Base-by-base conservation (phyloP, 2,797 vertebrate species). In the Xenops minutus region DNA sequence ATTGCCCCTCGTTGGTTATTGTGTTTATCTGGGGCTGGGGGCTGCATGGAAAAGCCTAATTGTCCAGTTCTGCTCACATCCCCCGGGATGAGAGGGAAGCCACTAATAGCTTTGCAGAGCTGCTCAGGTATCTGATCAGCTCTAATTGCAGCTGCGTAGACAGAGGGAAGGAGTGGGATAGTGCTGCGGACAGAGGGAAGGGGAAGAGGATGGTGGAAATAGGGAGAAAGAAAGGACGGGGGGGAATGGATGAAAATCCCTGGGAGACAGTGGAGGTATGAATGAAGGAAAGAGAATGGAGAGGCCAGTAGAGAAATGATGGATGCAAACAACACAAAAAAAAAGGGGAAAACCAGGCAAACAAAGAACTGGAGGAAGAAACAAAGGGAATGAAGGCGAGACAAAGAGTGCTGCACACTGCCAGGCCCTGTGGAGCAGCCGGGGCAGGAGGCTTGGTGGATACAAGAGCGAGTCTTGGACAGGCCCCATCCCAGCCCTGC, bases 91-190 rank as follows among this genome's bases (percentile, higher is more conserved):
- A 90, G 62, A 8, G 19, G 74, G 81, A 94, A 95, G 95, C 91
- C 91, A 97, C 97, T 97, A 98, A 98, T 95, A 97, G 98, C 97
- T 97, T 97, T 97, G 91, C 85, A 95, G 81, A 96, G 96, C 89
- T 92, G 97, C 97, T 97, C 98, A 97, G 98, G 98, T 98, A 98
- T 97, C 97, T 97, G 98, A 98, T 98, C 97, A 97, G 97, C 96
- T 97, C 95, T 98, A 98, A 98, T 98, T 98, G 98, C 96, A 96
- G 96, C 96, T 83, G 56, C 82, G 96, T 97, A 93, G 46, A 23
- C 62, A 87, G 91, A 94, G 48, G 36, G 62, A 89, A 92, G 93
- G 69, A 95, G 80, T 0, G 0, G 68, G 49, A n/a, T 62, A 66
- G 69, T 0, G 2, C 52, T 54, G n/a, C 0, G 18, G 84, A 80